Evolutionary conservation across 2,797 vertebrate genomes (phyloP), one percentile per base, ranked within the genome.

Genomic region (Pachyuromys duprasi): DNA sequence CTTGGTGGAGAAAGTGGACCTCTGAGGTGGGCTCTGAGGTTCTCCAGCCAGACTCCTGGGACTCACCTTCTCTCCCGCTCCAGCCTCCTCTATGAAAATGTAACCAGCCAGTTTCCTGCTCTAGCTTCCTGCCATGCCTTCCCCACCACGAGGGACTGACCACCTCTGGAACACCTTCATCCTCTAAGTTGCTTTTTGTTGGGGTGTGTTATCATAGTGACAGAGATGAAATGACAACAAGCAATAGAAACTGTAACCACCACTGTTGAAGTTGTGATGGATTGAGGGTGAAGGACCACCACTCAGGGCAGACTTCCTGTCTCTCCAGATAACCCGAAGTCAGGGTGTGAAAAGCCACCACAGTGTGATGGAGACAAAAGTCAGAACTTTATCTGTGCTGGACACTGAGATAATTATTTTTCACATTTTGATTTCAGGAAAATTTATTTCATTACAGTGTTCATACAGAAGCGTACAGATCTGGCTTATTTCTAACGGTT

Each of bases 401-500:
- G 80, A 82, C 45, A 90, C 0, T n/a, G 36, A 93, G 49, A 39
- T 36, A 28, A 3, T 28, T 15, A 67, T 18, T 20, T 1, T 13
- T 39, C 72, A 31, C 14, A 55, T 57, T 31, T 53, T 75, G 45
- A 94, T 95, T 95, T 83, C 60, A 89, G n/a, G n/a, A 79, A 67
- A 95, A 89, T 39, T 65, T 49, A 72, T 28, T 69, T 13, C 31
- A 86, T 42, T 69, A 93, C 92, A 95, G 82, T 45, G 3, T 31
- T 69, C 26, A 24, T 31, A 72, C 49, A 11, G 22, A 63, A 8
- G 65, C 18, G 45, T 80, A 26, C 18, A 83, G 63, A 89, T 33
- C 49, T 90, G 76, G 14, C 88, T 90, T 91, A 9, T 84, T 95
- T 95, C 75, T 81, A 89, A 95, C 67, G 42, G 62, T n/a, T 67